phyloP scores from a whole-genome alignment of 2,888 invertebrate genomes.

The Acronicta alni region DNA sequence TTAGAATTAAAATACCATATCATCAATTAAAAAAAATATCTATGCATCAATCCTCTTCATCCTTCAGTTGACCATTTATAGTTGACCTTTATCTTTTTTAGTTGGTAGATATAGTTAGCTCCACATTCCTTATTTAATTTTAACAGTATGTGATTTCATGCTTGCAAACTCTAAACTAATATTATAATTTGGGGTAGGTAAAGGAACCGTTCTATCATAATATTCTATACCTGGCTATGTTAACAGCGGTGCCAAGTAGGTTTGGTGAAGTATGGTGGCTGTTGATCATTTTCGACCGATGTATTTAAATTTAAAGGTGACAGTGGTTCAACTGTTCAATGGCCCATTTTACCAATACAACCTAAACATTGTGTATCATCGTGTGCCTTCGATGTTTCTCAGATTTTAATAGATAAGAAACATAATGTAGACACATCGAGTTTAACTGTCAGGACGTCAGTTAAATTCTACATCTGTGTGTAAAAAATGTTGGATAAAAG shows the following conservation, averaged over 20 bases:
- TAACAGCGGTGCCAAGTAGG: too few relatives aligned
- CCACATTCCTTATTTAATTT: constrained; percentile 38
- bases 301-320: too few relatives aligned
- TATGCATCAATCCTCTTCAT: constrained; percentile 12
- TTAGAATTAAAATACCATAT: too few relatives aligned
- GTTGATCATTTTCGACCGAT: too few relatives aligned
- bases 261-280: too few relatives aligned
- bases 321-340: too few relatives aligned
- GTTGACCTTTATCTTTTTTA: constrained; percentile 4
- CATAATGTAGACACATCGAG: not conserved
- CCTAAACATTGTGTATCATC: not conserved
- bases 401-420: not conserved
- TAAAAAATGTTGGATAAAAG: constrained; percentile 19
- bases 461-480: too few relatives aligned
- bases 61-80: constrained; percentile 11
- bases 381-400: not conserved
- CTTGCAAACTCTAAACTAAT: constrained; percentile 19
- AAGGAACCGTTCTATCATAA: not conserved
- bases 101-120: constrained; percentile 8
- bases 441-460: too few relatives aligned
- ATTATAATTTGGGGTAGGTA: constrained; percentile 1
- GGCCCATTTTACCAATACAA: not conserved
- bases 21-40: not conserved
- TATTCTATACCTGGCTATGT: not conserved
- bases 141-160: constrained; percentile 5